A percentile compares a stretch with the other conserved stretches of the same genome.
These are phyloP conservation scores for Deroplatys truncata DNA, from an alignment of 2,888 invertebrate genomes.

Conservation along the genomic window DNA sequence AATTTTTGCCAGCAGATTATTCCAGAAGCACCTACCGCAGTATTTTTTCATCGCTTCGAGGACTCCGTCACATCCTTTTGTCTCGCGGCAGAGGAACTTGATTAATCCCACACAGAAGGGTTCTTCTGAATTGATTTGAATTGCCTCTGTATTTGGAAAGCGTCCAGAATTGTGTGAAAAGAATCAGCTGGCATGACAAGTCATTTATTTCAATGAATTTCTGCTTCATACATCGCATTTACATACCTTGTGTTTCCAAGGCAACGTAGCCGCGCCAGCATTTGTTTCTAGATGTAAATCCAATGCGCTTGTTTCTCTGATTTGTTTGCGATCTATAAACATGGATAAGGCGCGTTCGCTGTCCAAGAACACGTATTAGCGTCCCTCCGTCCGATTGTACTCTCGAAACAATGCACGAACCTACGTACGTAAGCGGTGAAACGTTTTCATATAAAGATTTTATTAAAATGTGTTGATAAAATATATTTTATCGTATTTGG, in stretches of 20 bases:
- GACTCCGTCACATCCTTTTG: background rate
- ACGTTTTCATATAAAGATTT: no score
- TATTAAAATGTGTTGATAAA: no score
- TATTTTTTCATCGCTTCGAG: background rate
- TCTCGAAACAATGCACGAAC: no score
- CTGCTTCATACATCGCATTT: background rate
- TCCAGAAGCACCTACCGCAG: background rate
- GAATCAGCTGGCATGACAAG: background rate
- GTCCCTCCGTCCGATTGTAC: no score
- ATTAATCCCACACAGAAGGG: background rate
- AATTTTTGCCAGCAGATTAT: no score
- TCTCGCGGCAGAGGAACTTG: background rate
- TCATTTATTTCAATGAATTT: background rate
- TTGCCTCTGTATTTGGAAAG: background rate
- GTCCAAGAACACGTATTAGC: no score
- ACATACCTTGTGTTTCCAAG: background rate
- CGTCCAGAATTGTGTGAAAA: background rate
- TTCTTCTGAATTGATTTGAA: background rate
- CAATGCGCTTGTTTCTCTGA: no score
- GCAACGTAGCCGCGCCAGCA: background rate
- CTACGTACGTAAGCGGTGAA: no score
- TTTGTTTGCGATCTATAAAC: no score
- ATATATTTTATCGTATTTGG: no score
- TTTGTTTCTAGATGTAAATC: background rate
- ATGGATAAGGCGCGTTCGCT: no score